Percentiles rank a stretch among this genome's conserved stretches.
Evolutionary conservation across 2,113 vertebrate species (phyloP).

Genomic region (Rhinoptilus africanus): DNA sequence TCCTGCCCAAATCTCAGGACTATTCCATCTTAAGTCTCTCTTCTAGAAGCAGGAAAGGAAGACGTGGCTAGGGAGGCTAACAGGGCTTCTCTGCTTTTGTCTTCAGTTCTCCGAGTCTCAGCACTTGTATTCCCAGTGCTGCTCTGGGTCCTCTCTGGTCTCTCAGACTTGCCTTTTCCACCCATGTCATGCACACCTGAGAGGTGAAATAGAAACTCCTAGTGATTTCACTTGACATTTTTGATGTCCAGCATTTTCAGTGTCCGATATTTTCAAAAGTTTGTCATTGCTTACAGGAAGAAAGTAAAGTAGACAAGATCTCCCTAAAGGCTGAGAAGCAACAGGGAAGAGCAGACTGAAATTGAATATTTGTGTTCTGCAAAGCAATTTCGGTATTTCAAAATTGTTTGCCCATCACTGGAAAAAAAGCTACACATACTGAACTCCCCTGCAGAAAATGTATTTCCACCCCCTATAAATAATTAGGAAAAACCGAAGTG

Average conservation of each 20-base stretch:
- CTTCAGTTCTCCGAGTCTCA: not conserved
- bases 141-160: not conserved
- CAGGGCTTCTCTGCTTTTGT: not conserved
- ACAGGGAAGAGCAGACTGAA: not conserved
- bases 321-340: not conserved
- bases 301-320: not conserved
- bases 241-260: not conserved
- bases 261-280: not conserved
- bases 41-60: not conserved
- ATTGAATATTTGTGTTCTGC: not conserved
- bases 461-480: not conserved
- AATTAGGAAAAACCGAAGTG: not conserved
- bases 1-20: not conserved
- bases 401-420: not conserved
- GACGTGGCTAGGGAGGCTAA: not conserved
- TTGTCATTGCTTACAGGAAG: not conserved
- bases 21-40: not conserved
- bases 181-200: fast-evolving
- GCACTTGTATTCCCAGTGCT: not conserved
- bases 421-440: not conserved
- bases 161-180: not conserved
- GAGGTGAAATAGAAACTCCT: not conserved
- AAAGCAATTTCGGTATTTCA: not conserved
- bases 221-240: not conserved
- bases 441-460: not conserved